Conservation (phyloP, 2,797 vertebrate species). For the Geotrypetes seraphini region DNA sequence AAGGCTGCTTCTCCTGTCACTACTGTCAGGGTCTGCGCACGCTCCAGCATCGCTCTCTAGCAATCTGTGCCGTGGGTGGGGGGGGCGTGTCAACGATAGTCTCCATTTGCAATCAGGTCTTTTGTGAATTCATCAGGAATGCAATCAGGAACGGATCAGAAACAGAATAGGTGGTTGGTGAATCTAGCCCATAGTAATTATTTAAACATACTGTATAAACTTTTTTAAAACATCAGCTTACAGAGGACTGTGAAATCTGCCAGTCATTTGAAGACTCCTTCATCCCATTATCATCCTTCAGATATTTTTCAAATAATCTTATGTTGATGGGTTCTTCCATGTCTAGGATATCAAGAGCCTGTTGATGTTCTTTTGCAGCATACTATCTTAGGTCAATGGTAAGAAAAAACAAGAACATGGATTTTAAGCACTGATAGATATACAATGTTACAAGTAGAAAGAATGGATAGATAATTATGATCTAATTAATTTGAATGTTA, state of each 20-base stretch:
- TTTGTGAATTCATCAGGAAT: too few relatives aligned
- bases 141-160: too few relatives aligned
- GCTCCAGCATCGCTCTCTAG: too few relatives aligned
- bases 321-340: conserved; percentile 86
- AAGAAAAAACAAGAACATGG: background rate
- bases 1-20: too few relatives aligned
- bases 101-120: too few relatives aligned
- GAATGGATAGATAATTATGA: background rate
- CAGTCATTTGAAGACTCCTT: conserved; percentile 76
- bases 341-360: conserved; percentile 93
- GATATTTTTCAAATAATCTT: conserved; percentile 75
- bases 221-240: conserved; percentile 46
- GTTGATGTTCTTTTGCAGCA: conserved; percentile 95
- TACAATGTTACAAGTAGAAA: background rate
- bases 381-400: conserved; percentile 56
- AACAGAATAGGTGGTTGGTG: too few relatives aligned
- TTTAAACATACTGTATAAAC: too few relatives aligned
- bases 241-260: conserved; percentile 86
- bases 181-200: too few relatives aligned
- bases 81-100: too few relatives aligned
- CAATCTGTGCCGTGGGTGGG: too few relatives aligned
- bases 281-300: conserved; percentile 72
- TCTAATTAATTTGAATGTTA: too few relatives aligned
- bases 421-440: conserved; percentile 14
- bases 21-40: too few relatives aligned